Conservation (phyloP, 2,113 vertebrate genomes). For the Raphicerus campestris region DNA sequence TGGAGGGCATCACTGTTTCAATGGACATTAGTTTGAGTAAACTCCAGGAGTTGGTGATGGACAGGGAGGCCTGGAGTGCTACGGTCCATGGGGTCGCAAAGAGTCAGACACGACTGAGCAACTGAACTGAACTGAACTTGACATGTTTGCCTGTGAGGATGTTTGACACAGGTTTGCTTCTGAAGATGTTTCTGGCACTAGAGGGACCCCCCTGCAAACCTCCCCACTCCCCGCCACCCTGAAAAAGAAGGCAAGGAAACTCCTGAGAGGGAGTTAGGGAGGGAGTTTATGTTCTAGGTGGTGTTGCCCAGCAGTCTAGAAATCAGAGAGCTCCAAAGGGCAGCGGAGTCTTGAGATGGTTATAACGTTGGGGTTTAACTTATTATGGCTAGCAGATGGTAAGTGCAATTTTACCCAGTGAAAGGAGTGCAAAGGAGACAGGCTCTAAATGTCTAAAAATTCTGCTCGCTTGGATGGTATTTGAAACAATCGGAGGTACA, state of each 20-base stretch:
- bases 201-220: not conserved
- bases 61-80: not conserved
- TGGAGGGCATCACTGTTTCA: not conserved
- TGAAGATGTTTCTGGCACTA: not conserved
- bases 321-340: not conserved
- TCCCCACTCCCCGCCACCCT: fast-evolving
- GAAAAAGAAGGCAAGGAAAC: not conserved
- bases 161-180: not conserved
- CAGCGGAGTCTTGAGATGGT: not conserved
- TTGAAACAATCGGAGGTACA: not conserved
- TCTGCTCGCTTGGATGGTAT: not conserved
- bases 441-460: not conserved
- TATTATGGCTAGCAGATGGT: not conserved
- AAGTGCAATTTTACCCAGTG: not conserved
- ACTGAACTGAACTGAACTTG: not conserved
- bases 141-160: not conserved
- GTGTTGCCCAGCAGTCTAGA: not conserved
- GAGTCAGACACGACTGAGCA: not conserved
- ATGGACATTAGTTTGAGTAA: not conserved
- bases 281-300: not conserved
- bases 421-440: not conserved
- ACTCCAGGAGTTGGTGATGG: not conserved
- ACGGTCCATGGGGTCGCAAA: fast-evolving
- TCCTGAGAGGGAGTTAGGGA: not conserved
- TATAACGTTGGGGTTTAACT: not conserved